Evolutionary conservation across 2,797 vertebrate genomes (phyloP), one percentile per base, ranked within the genome.

Genomic region (Sphenopsis melanotis): DNA sequence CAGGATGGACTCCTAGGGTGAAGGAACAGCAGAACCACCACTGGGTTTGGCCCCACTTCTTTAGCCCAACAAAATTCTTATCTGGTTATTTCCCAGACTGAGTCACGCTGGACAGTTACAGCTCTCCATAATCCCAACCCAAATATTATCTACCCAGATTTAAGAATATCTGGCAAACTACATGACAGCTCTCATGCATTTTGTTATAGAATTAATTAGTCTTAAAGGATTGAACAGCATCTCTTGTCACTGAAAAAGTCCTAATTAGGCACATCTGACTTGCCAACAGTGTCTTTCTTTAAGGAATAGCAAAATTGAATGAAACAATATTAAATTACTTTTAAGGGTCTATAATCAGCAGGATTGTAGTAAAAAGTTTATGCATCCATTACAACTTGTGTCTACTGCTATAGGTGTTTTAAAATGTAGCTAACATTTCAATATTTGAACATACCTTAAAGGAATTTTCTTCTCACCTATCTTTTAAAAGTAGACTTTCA

Each of bases 131-230:
- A 34, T n/a, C 21, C 26, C 74, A 11, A 68, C 47, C 18, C 85
- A 83, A 93, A 76, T 74, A 39, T 55, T 36, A 37, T 32, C 66
- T 34, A 9, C 32, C 4, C 4, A 5, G 12, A 24, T 90, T 87
- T 70, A 61, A 89, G 63, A 75, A 19, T 64, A 47, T 63, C 30
- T 85, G 32, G 81, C 37, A 60, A 83, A 30, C 6, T 66, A 8
- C 27, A 10, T 26, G 47, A 41, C 61, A 79, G 41, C 29, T 87
- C 10, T 77, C 42, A 3, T 47, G 15, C 8, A 13, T 52, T 76
- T 94, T 94, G 32, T 47, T 78, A 71, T 83, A 87, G 94, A 96
- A 83, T 91, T 81, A 90, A 27, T 26, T 59, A 91, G 27, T 29
- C 60, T 74, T 63, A 64, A 68, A 90, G 87, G 66, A 42, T 37